These are phyloP conservation scores for Macaca nemestrina DNA, from an alignment of 2,113 vertebrate species.

Conservation along the genomic window DNA sequence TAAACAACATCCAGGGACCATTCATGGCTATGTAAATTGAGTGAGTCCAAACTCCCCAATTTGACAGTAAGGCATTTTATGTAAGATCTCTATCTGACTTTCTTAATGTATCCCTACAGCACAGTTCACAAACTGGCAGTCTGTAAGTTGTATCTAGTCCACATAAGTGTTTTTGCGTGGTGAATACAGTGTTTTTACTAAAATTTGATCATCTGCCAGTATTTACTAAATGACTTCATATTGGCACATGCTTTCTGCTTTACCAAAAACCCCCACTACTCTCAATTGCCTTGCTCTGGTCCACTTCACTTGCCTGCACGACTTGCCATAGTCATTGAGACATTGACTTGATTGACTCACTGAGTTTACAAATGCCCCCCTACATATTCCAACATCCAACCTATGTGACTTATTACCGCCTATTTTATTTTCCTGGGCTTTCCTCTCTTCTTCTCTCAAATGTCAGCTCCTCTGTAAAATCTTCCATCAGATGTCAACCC, in stretches of 20 bases:
- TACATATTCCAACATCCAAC: not conserved
- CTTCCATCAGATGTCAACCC: constrained; percentile 27
- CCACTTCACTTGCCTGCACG: not conserved
- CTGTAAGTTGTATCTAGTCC: constrained; percentile 18
- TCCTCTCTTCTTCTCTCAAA: constrained; percentile 43
- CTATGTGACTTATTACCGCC: not conserved
- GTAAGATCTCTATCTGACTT: constrained; percentile 33
- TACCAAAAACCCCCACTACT: not conserved
- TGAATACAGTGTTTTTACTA: constrained; percentile 44
- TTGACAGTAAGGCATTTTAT: constrained; percentile 47
- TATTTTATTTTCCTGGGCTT: not conserved
- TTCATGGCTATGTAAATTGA: constrained; percentile 49
- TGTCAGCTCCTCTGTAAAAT: constrained; percentile 45
- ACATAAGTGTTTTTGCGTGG: constrained; percentile 55
- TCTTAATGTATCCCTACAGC: constrained; percentile 40
- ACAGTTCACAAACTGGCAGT: not conserved
- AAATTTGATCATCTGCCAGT: constrained; percentile 46
- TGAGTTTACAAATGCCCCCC: not conserved
- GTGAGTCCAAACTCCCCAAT: constrained; percentile 29
- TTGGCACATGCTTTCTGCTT: not conserved
- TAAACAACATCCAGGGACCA: constrained; percentile 64
- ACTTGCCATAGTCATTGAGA: not conserved
- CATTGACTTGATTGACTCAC: not conserved
- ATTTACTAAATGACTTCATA: constrained; percentile 25
- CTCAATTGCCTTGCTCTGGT: not conserved